phyloP scores from a whole-genome alignment of 2,888 invertebrate species.

The Corbicula japonica region DNA sequence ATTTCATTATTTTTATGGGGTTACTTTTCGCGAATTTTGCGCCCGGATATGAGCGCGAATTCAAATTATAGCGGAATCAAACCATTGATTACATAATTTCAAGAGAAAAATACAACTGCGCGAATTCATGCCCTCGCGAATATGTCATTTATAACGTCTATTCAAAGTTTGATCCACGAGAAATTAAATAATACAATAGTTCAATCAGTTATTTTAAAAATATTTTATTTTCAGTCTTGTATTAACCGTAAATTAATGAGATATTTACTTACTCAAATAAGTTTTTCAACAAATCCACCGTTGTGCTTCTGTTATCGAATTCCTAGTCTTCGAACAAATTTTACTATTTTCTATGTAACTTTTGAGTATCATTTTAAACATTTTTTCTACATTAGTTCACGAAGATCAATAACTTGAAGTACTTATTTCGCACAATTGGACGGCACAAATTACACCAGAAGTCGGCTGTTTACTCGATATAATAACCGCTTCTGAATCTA shows the following conservation, averaged over 20 bases:
- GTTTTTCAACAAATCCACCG: not conserved
- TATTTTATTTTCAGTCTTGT: not conserved
- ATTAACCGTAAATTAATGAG: not conserved
- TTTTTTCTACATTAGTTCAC: not conserved
- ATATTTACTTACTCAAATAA: not conserved
- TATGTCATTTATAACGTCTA: no score
- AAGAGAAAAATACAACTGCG: no score
- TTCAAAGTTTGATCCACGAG: no score
- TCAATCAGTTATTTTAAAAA: not conserved
- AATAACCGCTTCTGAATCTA: not conserved
- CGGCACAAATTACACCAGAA: constrained; percentile 15
- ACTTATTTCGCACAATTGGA: constrained; percentile 13
- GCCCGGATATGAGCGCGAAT: no score
- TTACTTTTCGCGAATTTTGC: no score
- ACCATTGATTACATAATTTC: no score
- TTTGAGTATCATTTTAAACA: no score
- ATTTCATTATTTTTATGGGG: no score
- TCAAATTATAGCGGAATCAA: no score
- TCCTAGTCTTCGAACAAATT: not conserved
- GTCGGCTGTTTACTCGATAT: constrained; percentile 11
- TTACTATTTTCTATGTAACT: no score
- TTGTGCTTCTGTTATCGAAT: not conserved
- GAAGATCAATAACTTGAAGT: not conserved
- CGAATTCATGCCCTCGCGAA: no score
- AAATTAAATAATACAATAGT: no score